Conservation (phyloP, 1,140 invertebrate genomes). For the Ephestia elutella region DNA sequence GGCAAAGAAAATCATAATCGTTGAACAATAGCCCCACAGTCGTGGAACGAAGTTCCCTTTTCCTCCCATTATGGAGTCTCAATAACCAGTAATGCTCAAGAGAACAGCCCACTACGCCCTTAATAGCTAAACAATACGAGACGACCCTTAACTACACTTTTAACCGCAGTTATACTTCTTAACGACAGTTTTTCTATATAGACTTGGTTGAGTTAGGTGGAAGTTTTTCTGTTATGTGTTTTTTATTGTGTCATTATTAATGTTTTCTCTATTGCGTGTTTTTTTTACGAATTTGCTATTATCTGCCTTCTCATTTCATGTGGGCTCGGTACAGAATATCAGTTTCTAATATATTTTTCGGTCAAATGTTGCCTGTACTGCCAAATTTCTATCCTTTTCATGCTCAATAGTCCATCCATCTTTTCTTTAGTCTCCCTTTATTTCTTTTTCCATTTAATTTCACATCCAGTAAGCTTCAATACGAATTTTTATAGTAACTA, state of each 20-base stretch:
- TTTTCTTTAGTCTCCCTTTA: too few relatives aligned
- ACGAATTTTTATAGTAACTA: too few relatives aligned
- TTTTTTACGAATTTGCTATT: too few relatives aligned
- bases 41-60: neutral
- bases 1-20: neutral
- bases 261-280: neutral
- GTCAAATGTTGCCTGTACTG: too few relatives aligned
- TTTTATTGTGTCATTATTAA: neutral
- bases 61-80: neutral
- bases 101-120: neutral
- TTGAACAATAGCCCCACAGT: neutral
- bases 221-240: neutral
- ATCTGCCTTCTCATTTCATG: too few relatives aligned
- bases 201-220: neutral
- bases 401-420: too few relatives aligned
- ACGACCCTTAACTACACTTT: neutral
- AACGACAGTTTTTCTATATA: neutral
- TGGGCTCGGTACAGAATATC: too few relatives aligned
- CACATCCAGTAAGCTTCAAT: too few relatives aligned
- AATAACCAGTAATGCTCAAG: neutral
- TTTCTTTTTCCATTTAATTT: too few relatives aligned
- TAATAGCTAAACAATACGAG: neutral
- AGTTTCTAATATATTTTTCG: too few relatives aligned
- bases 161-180: neutral
- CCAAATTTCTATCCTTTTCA: too few relatives aligned